Base-by-base conservation (phyloP, 2,113 vertebrate genomes). In the Myodes glareolus region DNA sequence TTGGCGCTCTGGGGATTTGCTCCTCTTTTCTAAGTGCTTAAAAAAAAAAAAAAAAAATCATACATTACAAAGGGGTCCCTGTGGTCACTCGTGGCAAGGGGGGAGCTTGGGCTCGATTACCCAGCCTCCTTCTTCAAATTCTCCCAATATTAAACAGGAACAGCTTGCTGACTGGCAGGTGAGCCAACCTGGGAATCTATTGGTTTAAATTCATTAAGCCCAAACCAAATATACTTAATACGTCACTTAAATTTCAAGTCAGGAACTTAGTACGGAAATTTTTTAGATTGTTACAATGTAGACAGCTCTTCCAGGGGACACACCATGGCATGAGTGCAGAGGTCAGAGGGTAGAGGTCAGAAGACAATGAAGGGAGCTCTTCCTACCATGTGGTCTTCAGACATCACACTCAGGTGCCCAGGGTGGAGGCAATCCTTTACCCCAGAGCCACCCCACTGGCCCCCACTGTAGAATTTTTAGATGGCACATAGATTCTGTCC, bases 31-130 rank as follows among this genome's bases (percentile, higher is more conserved):
- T 91, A 75, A 55, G 14, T 90, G 52, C 67, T 97, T 89, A 88
- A 90, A 92, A 91, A 90, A 84, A 85, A 70, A 94, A 90, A 96
- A 90, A 84, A 85, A 75, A 95, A 90, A 95, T 94, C 36, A 81
- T 2, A 68, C 0, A 19, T 91, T 55, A 90, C 47, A 90, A 93
- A 88, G 92, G 50, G 67, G 58, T 50, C 47, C 92, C 75, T 36
- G 9, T 78, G 70, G 45, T 80, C 58, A 75, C 23, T 68, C 7
- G 5, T 0, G 8, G 36, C 80, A 94, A 94, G 88, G n/a, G 80
- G 52, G 33, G 27, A 55, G 36, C 39, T 17, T 77, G 39, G 25
- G 36, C 39, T 78, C 84, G 45, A 27, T 31, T 21, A 55, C 42
- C 55, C 17, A 36, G 42, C 36, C 77, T 61, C 67, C 42, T 89